These are phyloP conservation scores for Ips nitidus DNA, from an alignment of 1,140 invertebrate species.

Conservation along the genomic window DNA sequence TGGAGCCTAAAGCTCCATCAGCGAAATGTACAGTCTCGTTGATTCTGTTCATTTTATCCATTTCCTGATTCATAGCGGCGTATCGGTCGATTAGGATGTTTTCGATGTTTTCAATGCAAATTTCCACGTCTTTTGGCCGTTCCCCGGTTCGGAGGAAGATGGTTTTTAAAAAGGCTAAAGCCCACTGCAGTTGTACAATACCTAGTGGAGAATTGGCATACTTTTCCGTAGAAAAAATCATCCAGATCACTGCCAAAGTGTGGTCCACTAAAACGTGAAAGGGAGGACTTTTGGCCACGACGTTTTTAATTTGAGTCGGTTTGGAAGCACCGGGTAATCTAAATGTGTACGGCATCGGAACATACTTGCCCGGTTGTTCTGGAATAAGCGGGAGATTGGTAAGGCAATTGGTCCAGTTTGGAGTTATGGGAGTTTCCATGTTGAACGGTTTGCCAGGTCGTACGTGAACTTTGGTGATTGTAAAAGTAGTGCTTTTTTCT, in stretches of 20 bases:
- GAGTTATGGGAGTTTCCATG: neutral
- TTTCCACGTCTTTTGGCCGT: slow-evolving; percentile 44
- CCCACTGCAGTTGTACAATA: slow-evolving; percentile 49
- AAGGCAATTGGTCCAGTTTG: slow-evolving; percentile 27
- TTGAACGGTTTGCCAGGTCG: slow-evolving; percentile 31
- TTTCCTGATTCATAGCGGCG: slow-evolving; percentile 41
- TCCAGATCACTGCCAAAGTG: slow-evolving; percentile 49
- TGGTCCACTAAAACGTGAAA: slow-evolving; percentile 49
- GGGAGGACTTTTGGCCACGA: slow-evolving; percentile 44
- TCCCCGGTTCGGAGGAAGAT: slow-evolving; percentile 41
- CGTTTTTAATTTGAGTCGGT: slow-evolving; percentile 36
- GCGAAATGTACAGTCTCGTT: slow-evolving; percentile 33
- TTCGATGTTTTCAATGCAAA: slow-evolving; percentile 47
- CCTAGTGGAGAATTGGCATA: slow-evolving; percentile 35
- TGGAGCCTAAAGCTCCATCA: slow-evolving; percentile 35
- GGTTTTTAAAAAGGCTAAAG: slow-evolving; percentile 45
- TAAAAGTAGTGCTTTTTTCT: slow-evolving; percentile 31
- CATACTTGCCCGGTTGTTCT: slow-evolving; percentile 31
- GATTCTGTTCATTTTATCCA: slow-evolving; percentile 28
- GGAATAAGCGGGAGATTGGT: slow-evolving; percentile 36
- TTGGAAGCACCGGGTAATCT: slow-evolving; percentile 27
- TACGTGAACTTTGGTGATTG: slow-evolving; percentile 37
- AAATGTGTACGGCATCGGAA: slow-evolving; percentile 39
- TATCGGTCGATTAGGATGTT: slow-evolving; percentile 46
- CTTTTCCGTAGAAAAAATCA: slow-evolving; percentile 42